Percentiles rank a stretch among this genome's conserved stretches.
phyloP scores from a whole-genome alignment of 2,888 invertebrate species.

The Bugula neritina region DNA sequence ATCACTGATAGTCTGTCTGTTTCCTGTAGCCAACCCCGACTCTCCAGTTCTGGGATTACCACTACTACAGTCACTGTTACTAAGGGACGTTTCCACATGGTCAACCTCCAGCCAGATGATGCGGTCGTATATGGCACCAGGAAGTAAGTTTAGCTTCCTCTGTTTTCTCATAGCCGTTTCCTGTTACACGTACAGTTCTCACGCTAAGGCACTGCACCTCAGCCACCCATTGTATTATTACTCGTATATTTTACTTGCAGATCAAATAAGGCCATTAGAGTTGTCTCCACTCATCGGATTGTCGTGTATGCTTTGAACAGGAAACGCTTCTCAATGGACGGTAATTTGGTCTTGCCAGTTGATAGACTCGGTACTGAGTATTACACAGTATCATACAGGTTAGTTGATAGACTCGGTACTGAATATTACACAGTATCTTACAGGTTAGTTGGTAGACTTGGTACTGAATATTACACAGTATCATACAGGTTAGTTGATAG shows the following conservation, averaged over 20 bases:
- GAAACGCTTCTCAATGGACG: slow-evolving; percentile 2
- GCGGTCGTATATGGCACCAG: slow-evolving; percentile 8
- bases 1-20: no score
- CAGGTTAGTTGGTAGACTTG: slow-evolving; percentile 13
- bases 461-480: slow-evolving; percentile 18
- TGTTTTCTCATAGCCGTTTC: no score
- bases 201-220: no score
- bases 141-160: background rate
- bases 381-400: slow-evolving; percentile 22
- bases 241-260: no score
- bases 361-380: slow-evolving; percentile 23
- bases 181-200: no score
- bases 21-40: slow-evolving; percentile 6
- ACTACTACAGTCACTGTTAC: slow-evolving; percentile 11
- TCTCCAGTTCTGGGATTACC: background rate
- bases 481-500: slow-evolving; percentile 16
- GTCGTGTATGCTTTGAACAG: slow-evolving; percentile 20
- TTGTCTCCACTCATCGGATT: background rate
- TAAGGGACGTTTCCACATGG: slow-evolving; percentile 10
- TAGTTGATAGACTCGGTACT: background rate
- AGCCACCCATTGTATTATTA: no score
- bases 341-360: background rate
- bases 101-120: background rate
- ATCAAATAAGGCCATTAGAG: background rate
- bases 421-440: background rate